Base-by-base conservation (phyloP, 2,888 invertebrate genomes). In the Eupithecia centaureata region DNA sequence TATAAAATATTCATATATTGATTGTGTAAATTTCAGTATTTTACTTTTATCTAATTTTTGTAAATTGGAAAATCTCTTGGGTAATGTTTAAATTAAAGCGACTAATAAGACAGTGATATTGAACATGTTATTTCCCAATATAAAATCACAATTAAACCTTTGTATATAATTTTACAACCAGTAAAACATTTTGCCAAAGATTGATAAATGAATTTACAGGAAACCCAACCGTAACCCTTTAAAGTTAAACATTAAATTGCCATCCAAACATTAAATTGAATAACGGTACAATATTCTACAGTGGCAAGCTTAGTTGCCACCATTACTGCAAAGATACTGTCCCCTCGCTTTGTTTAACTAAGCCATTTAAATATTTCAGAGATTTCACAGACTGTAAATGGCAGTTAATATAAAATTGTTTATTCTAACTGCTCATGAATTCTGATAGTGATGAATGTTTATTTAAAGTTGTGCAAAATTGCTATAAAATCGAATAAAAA, bases 281-380 rank as follows among this genome's bases (percentile, higher is more conserved):
- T 72, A 68, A 73, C 64, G 56, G 69, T 66, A 65, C 61, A 65
- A 66, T 66, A 72, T 72, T 68, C 59, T 59, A 69, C 70, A 61
- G 62, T 66, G 67, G 22, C 38, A 58, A 66, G 72, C 73, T 75
- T 72, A 71, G 78, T 75, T 76, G 67, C 61, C 65, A 72, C 83
- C 81, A 84, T 86, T 85, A 85, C 77, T 76, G 76, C 72, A 65
- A 79, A 82, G 79, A 81, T 86, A 85, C 83, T 81, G 81, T 78
- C 73, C 76, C 74, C 73, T 73, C 77, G 76, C 79, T 81, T 82
- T 82, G 79, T 80, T 77, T 78, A 76, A 77, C 78, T 79, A 78
- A 79, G 73, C 70, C 60, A 72, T 73, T 70, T 71, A 68, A 72
- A 66, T 71, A 69, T 73, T 73, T 63, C 51, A 70, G 63, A 70